Conservation (phyloP, 2,797 vertebrate genomes). For the Semotilus atromaculatus region DNA sequence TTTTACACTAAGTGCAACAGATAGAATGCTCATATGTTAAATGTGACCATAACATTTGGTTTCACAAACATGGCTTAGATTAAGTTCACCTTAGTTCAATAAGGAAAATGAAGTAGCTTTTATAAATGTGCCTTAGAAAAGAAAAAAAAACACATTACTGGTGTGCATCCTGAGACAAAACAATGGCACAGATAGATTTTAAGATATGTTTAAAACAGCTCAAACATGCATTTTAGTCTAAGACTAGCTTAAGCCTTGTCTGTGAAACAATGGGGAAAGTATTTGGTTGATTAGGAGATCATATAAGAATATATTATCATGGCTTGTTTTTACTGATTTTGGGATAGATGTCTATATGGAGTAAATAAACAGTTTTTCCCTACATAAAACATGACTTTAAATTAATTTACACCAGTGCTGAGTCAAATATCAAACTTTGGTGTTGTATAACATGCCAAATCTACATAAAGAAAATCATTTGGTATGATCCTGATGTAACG, state of each 20-base stretch:
- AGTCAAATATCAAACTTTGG: constrained; percentile 7
- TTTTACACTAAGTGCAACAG: neutral
- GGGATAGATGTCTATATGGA: neutral
- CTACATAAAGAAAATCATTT: neutral
- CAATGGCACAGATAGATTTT: no score
- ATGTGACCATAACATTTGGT: neutral
- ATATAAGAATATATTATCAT: neutral
- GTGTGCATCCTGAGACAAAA: neutral
- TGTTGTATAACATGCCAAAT: neutral
- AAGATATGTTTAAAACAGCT: neutral
- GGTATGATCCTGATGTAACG: neutral
- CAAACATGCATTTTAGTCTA: neutral
- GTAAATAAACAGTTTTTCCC: neutral
- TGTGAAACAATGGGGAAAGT: neutral
- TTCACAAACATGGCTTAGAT: neutral
- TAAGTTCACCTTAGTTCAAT: neutral
- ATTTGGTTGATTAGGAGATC: neutral
- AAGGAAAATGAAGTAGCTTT: neutral
- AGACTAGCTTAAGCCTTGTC: neutral
- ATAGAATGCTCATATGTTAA: neutral
- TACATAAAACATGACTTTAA: no score
- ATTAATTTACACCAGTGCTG: no score
- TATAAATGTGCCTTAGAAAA: neutral
- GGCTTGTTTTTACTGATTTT: neutral
- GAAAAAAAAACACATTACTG: neutral